Evolutionary conservation across 2,888 invertebrate species (phyloP).

Genomic region (Epirrhoe tristata): DNA sequence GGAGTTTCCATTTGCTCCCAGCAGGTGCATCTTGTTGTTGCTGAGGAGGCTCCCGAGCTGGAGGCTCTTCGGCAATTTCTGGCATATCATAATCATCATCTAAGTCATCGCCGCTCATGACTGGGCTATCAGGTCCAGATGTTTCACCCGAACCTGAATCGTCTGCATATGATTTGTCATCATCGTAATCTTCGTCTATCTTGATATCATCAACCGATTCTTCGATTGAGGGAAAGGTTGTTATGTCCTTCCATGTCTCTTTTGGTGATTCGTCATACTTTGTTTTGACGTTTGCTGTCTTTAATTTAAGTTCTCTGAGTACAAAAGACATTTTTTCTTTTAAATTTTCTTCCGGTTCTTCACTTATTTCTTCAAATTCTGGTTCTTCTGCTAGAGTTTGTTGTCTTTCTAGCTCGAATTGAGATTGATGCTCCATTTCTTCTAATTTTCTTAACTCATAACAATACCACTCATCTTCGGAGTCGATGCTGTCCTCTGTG

Average conservation of each 20-base stretch:
- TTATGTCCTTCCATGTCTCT: slow-evolving; percentile 79
- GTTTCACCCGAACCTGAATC: slow-evolving; percentile 93
- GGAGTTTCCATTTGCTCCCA: slow-evolving; percentile 95
- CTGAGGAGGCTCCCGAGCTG: slow-evolving; percentile 62
- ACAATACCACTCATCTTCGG: slow-evolving; percentile 97
- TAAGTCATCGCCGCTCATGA: slow-evolving; percentile 89
- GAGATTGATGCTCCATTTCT: slow-evolving; percentile 92
- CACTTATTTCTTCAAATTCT: slow-evolving; percentile 80
- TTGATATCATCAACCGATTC: slow-evolving; percentile 70
- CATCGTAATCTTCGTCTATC: slow-evolving; percentile 66
- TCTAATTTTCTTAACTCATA: slow-evolving; percentile 94
- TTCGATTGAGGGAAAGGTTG: slow-evolving; percentile 79
- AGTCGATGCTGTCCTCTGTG: slow-evolving; percentile 96
- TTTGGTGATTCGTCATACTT: slow-evolving; percentile 74
- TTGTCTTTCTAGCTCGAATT: slow-evolving; percentile 87
- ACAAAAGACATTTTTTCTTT: slow-evolving; percentile 93
- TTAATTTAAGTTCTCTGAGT: slow-evolving; percentile 89
- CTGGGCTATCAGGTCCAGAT: slow-evolving; percentile 95
- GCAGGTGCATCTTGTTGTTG: slow-evolving; percentile 85
- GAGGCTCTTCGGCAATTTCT: slow-evolving; percentile 69
- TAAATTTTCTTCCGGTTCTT: slow-evolving; percentile 87
- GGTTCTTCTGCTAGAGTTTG: slow-evolving; percentile 86
- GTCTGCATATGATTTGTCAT: slow-evolving; percentile 80
- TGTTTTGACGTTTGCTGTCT: slow-evolving; percentile 83
- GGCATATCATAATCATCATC: slow-evolving; percentile 88